Percentiles rank a stretch among this genome's conserved stretches.
Evolutionary conservation across 2,797 vertebrate species (phyloP).

Genomic region (Tinamus major): DNA sequence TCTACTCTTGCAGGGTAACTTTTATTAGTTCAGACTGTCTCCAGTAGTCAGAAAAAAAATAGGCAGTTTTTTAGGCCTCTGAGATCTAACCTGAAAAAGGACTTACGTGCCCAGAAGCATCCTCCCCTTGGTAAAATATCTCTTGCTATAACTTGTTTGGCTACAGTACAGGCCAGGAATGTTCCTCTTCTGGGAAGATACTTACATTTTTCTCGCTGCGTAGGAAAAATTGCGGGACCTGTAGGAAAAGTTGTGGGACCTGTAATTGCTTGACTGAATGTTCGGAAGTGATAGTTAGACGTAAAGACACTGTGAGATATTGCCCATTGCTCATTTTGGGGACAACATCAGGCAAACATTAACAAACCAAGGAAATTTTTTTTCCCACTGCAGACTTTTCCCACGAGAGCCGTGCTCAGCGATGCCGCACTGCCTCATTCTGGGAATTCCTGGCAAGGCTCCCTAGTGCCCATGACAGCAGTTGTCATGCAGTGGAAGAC

Average conservation of each 20-base stretch:
- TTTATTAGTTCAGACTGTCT: not conserved
- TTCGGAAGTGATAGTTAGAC: not conserved
- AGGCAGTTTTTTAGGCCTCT: not conserved
- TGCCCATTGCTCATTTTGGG: not conserved
- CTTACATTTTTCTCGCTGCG: not conserved
- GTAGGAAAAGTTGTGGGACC: not conserved
- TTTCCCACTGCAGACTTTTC: not conserved
- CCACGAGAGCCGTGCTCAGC: not conserved
- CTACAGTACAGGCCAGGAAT: not conserved
- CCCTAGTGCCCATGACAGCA: not conserved
- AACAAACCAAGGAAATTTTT: not conserved
- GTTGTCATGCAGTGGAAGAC: not conserved
- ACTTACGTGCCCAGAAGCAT: not conserved
- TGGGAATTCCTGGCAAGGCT: constrained; percentile 19
- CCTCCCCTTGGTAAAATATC: not conserved
- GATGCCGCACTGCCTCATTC: not conserved
- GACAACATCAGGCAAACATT: not conserved
- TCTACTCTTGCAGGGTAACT: not conserved
- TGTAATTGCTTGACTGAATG: not conserved
- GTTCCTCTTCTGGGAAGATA: not conserved
- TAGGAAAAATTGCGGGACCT: not conserved
- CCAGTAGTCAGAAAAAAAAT: not conserved
- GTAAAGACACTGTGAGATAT: not conserved
- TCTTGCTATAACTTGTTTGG: not conserved
- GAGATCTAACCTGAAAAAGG: not conserved